Evolutionary conservation across 2,888 invertebrate species (phyloP), one percentile per base, ranked within the genome.

Genomic region (Boloria euphrosyne): DNA sequence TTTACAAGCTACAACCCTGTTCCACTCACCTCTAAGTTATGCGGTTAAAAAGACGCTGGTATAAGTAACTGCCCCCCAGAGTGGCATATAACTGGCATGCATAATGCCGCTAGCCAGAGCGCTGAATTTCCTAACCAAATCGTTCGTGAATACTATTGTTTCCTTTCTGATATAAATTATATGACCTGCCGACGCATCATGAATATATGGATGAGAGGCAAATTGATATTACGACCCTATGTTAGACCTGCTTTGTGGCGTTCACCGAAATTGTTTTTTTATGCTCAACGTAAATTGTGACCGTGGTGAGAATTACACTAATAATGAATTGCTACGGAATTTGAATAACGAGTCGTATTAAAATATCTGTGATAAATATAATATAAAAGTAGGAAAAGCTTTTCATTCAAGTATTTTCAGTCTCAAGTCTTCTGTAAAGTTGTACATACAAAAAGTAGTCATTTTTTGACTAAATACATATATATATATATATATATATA

Each of bases 111-210:
- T 70, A 74, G 74, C 77, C 74, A 57, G 73, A 75, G 69, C 74
- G 67, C 71, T 64, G 77, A 79, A 80, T 79, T 81, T 79, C 77
- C 80, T 76, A 73, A 73, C 77, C 84, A 89, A 92, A 90, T 90
- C 90, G 89, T 83, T 83, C 81, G 88, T 82, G 86, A 89, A 90
- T 87, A 84, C 82, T 81, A 88, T 90, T 90, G 89, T 90, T 88
- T 81, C 85, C 79, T 80, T 85, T 84, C 85, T 89, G 87, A 90
- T 90, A 91, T 92, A 90, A 90, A 90, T 91, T 90, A 91, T 90
- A 90, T 90, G 92, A 90, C 90, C 86, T 83, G 81, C 81, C 81
- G 79, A 83, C 80, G 83, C 77, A 80, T 74, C 78, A 91, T 92
- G 92, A 90, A 92, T 92, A 87, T 77, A 89, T 91, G 87, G 82